These are phyloP conservation scores for Conus canariensis DNA, from an alignment of 2,888 invertebrate species.

Conservation along the genomic window DNA sequence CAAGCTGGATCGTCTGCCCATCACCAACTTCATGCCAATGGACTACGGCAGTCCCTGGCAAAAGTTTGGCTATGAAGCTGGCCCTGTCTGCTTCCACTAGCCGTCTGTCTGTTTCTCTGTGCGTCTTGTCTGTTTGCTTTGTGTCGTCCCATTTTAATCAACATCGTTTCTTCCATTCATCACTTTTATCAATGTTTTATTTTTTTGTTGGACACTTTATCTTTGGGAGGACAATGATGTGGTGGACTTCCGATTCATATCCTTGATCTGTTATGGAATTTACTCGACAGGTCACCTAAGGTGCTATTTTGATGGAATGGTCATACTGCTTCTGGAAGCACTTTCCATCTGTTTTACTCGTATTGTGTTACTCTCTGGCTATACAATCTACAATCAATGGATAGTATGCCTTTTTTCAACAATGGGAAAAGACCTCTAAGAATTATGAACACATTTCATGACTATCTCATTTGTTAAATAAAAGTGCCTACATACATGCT, in stretches of 20 bases:
- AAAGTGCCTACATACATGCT: no score
- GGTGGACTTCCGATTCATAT: no score
- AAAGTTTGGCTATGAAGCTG: slow-evolving; percentile 90
- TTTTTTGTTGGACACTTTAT: not conserved
- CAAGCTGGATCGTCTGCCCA: slow-evolving; percentile 86
- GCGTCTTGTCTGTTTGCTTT: not conserved
- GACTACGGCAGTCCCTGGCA: slow-evolving; percentile 89
- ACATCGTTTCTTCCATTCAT: not conserved
- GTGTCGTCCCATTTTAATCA: not conserved
- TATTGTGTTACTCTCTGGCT: not conserved
- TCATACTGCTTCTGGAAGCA: no score
- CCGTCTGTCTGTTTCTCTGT: not conserved
- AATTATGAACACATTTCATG: no score
- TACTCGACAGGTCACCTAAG: no score
- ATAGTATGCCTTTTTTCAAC: no score
- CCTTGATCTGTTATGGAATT: no score
- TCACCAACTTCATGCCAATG: slow-evolving; percentile 89
- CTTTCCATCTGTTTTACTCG: not conserved
- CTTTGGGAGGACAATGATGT: not conserved
- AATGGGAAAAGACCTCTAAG: no score
- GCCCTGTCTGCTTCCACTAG: slow-evolving; percentile 89
- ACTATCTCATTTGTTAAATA: no score
- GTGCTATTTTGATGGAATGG: no score
- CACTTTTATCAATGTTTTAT: not conserved
- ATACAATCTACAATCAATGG: not conserved